Base-by-base conservation (phyloP, 2,113 vertebrate species). In the Cepphus grylle region DNA sequence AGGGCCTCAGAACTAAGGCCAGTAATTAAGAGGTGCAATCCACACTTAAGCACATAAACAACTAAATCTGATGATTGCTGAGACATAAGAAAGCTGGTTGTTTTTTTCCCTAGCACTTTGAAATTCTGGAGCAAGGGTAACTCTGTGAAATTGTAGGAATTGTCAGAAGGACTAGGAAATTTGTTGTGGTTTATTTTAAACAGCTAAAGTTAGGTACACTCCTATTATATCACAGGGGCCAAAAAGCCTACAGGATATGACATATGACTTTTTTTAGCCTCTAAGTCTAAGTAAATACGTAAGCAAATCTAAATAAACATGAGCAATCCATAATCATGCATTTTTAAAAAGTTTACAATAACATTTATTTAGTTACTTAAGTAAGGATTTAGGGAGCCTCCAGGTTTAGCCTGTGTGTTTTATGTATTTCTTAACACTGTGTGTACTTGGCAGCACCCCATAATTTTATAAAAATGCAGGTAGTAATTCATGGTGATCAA, bases 391-490 rank as follows among this genome's bases (percentile, higher is more conserved):
- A 85, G 40, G 52, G 43, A 89, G 77, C 49, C 78, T 89, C 56
- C 53, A 92, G 66, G 73, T 91, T 96, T 72, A 79, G 29, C 49
- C 49, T 82, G 36, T 49, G 62, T 93, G 61, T 62, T 95, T 88
- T 50, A 66, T 17, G 14, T 58, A 66, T 91, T 95, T 89, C 88
- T 93, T 94, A 90, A 82, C 66, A 85, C 52, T 53, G 22, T 91
- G 73, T 80, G 66, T 69, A 89, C 86, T 89, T 93, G 81, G 94
- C 73, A 94, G 52, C 58, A 93, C 45, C 77, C 80, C 90, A 76
- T 93, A 93, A 84, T 94, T 97, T 88, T 73, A 82, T 66, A 89
- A 91, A 95, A 91, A 92, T 70, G 52, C 61, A 90, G 79, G 77
- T 84, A 90, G 52, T 95, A 92, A 90, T 72, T 97, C 85, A 81